Evolutionary conservation across 1,140 invertebrate species (phyloP).

Genomic region (Lordiphosa clarofinis): DNA sequence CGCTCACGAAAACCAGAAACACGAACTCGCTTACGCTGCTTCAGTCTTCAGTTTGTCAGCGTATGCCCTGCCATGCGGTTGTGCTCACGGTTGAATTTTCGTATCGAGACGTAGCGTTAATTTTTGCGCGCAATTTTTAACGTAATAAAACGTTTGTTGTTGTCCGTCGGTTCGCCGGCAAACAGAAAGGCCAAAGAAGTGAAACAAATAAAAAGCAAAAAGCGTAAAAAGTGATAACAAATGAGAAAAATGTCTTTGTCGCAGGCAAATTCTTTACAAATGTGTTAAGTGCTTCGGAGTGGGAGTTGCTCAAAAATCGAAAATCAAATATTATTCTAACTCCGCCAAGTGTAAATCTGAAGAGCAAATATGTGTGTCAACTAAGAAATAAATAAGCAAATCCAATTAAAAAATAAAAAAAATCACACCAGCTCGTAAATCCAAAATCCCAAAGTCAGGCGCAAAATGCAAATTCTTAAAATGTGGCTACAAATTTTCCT

Average conservation of each 20-base stretch:
- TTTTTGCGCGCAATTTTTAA: constrained; percentile 50
- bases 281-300: constrained; percentile 26
- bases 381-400: background rate
- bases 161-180: no score
- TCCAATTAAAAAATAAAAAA: background rate
- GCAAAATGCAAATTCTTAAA: constrained; percentile 15
- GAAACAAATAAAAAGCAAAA: constrained; percentile 4
- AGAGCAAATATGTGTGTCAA: constrained; percentile 8
- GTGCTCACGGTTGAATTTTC: constrained; percentile 52
- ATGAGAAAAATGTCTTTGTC: background rate
- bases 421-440: background rate
- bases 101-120: background rate
- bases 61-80: constrained; percentile 57
- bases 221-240: constrained; percentile 11
- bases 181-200: no score
- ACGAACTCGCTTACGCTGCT: no score
- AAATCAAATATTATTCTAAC: background rate
- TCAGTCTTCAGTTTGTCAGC: constrained; percentile 51
- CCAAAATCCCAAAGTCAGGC: background rate
- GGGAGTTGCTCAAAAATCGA: constrained; percentile 16
- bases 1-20: no score
- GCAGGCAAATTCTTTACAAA: background rate
- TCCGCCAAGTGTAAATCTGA: constrained; percentile 1
- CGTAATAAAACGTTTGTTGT: constrained; percentile 32
- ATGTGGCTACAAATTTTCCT: constrained; percentile 45